Percentiles rank a stretch among this genome's conserved stretches.
Conservation (phyloP, 2,797 vertebrate genomes). For the Myiotriccus ornatus region DNA sequence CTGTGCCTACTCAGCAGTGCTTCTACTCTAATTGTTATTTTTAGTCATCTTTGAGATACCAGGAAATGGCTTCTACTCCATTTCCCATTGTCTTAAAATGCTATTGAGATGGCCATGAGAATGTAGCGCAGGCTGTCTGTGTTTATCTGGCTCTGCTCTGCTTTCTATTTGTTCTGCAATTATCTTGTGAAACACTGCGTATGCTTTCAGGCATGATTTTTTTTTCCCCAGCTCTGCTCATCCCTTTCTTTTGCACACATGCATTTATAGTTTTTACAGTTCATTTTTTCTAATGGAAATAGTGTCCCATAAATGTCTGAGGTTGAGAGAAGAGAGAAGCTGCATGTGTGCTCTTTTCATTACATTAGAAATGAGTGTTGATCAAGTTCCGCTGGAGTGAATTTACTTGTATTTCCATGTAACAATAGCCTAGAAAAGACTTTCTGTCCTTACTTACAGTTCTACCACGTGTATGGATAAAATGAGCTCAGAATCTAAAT, state of each 20-base stretch:
- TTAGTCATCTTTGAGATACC: not conserved
- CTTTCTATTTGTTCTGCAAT: slow-evolving; percentile 32
- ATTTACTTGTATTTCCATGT: not conserved
- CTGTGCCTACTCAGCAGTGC: not conserved
- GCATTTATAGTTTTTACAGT: not conserved
- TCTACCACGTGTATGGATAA: not conserved
- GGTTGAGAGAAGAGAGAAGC: not conserved
- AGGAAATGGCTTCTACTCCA: not conserved
- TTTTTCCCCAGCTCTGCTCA: not conserved
- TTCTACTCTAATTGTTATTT: not conserved
- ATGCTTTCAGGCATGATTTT: not conserved
- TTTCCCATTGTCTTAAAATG: not conserved
- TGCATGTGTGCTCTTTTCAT: not conserved
- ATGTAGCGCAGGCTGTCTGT: rapidly evolving
- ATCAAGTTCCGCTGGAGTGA: not conserved
- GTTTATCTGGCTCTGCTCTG: not conserved
- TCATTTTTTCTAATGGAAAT: not conserved
- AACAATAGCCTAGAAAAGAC: not conserved
- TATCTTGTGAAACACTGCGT: not conserved
- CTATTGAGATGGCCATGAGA: not conserved
- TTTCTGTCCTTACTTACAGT: not conserved
- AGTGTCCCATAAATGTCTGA: not conserved
- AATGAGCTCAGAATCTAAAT: not conserved
- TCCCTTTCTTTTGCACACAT: not conserved
- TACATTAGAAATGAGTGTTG: not conserved